These are phyloP conservation scores for Nomada ferruginata DNA, from an alignment of 2,888 invertebrate species.

Conservation along the genomic window DNA sequence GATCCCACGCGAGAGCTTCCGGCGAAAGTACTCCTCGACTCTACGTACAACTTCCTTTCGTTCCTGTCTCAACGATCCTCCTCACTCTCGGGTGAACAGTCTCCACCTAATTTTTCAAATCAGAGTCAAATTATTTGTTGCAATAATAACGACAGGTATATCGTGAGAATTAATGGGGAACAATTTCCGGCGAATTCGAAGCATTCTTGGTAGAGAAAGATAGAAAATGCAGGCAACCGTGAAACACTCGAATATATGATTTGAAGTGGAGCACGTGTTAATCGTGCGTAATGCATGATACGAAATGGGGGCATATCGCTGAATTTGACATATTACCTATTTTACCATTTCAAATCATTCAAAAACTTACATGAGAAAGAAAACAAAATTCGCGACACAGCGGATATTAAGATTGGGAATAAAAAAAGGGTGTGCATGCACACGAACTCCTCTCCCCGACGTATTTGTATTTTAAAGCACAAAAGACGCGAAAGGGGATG, in stretches of 20 bases:
- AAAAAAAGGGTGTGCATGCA: neutral
- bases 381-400: neutral
- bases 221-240: too few species aligned
- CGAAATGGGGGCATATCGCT: too few species aligned
- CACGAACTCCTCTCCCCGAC: conserved; percentile 34
- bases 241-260: too few species aligned
- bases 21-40: neutral
- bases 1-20: neutral
- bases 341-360: too few species aligned
- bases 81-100: too few species aligned
- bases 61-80: neutral
- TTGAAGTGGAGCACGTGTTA: too few species aligned
- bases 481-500: conserved; percentile 68
- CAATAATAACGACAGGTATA: neutral
- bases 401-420: conserved; percentile 24
- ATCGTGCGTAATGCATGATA: too few species aligned
- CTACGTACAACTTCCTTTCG: neutral
- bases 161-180: too few species aligned
- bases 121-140: neutral
- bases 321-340: too few species aligned
- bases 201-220: too few species aligned
- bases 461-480: conserved; percentile 70
- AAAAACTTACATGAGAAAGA: neutral
- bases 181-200: too few species aligned
- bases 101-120: neutral